A percentile compares a stretch with the other conserved stretches of the same genome.
Evolutionary conservation across 2,113 vertebrate species (phyloP).

Genomic region (Oceanites oceanicus): DNA sequence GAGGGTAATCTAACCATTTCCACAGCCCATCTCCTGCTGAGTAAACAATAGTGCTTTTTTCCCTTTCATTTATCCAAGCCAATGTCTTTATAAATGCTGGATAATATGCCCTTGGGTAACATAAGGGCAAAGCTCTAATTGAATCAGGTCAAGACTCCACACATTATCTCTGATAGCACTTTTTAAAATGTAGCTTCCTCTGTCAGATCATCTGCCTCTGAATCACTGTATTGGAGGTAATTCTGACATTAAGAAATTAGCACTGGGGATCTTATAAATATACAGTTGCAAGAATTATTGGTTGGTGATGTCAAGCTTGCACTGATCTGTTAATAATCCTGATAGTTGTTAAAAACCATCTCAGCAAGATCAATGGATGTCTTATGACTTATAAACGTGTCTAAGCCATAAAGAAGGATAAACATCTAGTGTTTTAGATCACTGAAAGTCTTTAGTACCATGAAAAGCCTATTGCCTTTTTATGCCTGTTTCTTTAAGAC

Average conservation of each 20-base stretch:
- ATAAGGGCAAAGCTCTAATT: slow-evolving; percentile 60
- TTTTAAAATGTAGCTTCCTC: slow-evolving; percentile 52
- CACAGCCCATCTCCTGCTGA: slow-evolving; percentile 48
- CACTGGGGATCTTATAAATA: slow-evolving; percentile 9
- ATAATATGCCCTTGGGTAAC: slow-evolving; percentile 41
- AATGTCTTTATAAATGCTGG: slow-evolving; percentile 67
- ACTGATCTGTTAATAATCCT: slow-evolving; percentile 63
- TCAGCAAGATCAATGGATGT: slow-evolving; percentile 7
- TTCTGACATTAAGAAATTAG: slow-evolving; percentile 51
- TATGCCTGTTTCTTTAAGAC: not conserved
- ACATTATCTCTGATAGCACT: slow-evolving; percentile 62
- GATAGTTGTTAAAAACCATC: slow-evolving; percentile 37
- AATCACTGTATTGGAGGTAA: slow-evolving; percentile 38
- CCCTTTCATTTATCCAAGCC: slow-evolving; percentile 43
- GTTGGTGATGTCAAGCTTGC: slow-evolving; percentile 40
- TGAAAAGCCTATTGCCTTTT: not conserved
- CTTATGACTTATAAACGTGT: not conserved
- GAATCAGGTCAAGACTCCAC: slow-evolving; percentile 57
- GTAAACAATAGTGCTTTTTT: slow-evolving; percentile 52
- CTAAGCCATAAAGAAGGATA: not conserved
- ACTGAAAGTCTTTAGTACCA: not conserved
- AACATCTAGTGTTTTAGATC: not conserved
- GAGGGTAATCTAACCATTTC: slow-evolving; percentile 51
- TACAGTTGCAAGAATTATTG: slow-evolving; percentile 44
- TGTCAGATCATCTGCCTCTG: slow-evolving; percentile 46